Evolutionary conservation across 2,797 vertebrate genomes (phyloP).

Genomic region (Helicolenus hilgendorfi): DNA sequence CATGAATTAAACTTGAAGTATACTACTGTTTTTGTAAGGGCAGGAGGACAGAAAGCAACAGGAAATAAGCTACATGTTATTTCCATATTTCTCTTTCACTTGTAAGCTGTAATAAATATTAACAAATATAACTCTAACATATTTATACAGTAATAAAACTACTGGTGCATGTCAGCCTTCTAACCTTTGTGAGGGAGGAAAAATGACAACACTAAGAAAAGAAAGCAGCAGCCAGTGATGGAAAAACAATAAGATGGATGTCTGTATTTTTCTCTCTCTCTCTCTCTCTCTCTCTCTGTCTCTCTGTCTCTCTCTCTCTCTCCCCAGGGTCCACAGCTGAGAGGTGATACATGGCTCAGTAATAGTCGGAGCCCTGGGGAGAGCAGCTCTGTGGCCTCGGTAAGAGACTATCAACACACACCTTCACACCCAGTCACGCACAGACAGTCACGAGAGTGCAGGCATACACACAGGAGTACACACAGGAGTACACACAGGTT

Average conservation of each 20-base stretch:
- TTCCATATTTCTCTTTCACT: background rate
- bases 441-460: slow-evolving; percentile 35
- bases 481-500: slow-evolving; percentile 15
- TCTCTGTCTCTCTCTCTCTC: slow-evolving; percentile 4
- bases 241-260: slow-evolving; percentile 48
- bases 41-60: background rate
- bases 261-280: slow-evolving; percentile 22
- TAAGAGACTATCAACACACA: slow-evolving; percentile 70
- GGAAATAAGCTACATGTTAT: background rate
- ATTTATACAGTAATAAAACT: background rate
- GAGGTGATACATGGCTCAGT: slow-evolving; percentile 68
- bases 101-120: background rate
- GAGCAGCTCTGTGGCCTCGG: slow-evolving; percentile 70
- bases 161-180: background rate
- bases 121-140: background rate
- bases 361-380: slow-evolving; percentile 74
- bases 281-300: slow-evolving; percentile 11
- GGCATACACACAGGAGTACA: slow-evolving; percentile 27
- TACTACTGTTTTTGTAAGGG: no score
- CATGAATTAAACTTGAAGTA: no score
- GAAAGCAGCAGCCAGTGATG: slow-evolving; percentile 11
- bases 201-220: background rate
- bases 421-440: slow-evolving; percentile 42
- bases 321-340: slow-evolving; percentile 57
- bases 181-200: background rate